Base-by-base conservation (phyloP, 2,113 vertebrate species). In the Pelvicachromis taeniatus region DNA sequence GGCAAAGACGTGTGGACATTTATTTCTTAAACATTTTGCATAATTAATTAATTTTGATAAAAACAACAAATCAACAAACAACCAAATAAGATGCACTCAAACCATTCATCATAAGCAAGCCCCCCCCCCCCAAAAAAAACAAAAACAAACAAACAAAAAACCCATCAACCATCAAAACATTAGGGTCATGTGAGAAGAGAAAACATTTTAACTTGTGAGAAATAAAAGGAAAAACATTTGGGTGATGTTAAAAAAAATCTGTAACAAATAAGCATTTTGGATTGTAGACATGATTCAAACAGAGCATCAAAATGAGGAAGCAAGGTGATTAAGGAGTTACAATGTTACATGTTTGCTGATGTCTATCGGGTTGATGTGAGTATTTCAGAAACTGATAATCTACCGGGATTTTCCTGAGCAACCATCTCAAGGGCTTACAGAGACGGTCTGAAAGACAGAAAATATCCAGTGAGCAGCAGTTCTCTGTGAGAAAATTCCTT, bases 131-230 rank as follows among this genome's bases (percentile, higher is more conserved):
- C n/a, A n/a, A 19, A 16, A 4, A 50, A 38, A 38, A 38, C 33
- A 35, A 38, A 38, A 35, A 7, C 3, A 35, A 35, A 35, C 33
- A 35, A 35, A 35, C 8, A 7, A 35, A 26, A 33, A 7, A 0
- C 0, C 14, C 12, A 45, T 26, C 21, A 29, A 29, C 42, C 23
- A 73, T 48, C 16, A 29, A 31, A 73, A 50, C 14, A 45, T 45
- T 26, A 45, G 42, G 38, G 40, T 3, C 23, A 29, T 73, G 21
- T 73, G 21, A 73, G 1, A 73, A 29, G 0, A 0, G 8, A 11
- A 73, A 48, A 8, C 14, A 5, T 45, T 29, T 5, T 73, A 5
- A 50, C 68, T 9, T 56, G 19, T 79, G 9, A 58, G 6, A 58
- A 21, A 16, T 56, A 40, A 78, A 56, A 21, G 31, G 52, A 70